Base-by-base conservation (phyloP, 2,888 invertebrate genomes). In the Matsumyia berberina region DNA sequence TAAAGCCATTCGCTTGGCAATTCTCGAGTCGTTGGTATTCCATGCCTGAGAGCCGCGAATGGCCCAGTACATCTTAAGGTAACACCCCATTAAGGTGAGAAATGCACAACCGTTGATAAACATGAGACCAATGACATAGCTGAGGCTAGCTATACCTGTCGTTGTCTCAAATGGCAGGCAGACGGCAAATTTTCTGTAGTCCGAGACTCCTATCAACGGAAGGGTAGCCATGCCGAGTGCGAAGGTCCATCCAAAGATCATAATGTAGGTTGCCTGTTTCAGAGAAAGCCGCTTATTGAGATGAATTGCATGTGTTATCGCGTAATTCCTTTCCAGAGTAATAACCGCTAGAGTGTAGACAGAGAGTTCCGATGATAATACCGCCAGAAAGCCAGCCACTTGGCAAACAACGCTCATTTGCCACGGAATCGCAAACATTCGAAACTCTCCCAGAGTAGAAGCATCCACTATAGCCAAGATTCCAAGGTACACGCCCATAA, bases 301-400 rank as follows among this genome's bases (percentile, higher is more conserved):
- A 91, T 98, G 98, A 96, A 98, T 98, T 76, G 98, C 98, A 92
- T 98, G 98, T 1, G 98, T 98, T 90, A 99, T 99, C 88, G 98
- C 98, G 92, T 98, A 98, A 92, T 98, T 97, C 29, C 98, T 93
- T 92, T 99, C 98, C 88, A 98, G 92, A 0, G 99, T 98, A 88
- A 99, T 99, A 70, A 99, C 97, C 1, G 99, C 97, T 88, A 99
- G 93, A 2, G 99, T 99, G 93, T 96, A 99, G 46, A 99, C 99
- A 39, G 97, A 97, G 77, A 99, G 93, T 92, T 99, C 98, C 0
- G 97, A 97, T 87, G 97, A 97, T 19, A 98, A 93, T 35, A 98
- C 98, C 5, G 98, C 98, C 55, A 99, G 93, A 91, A 99, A 98
- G 31, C 99, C 99, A 0, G 98, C 98, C 57, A 98, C 93, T 89